These are phyloP conservation scores for Sitophilus oryzae DNA, from an alignment of 1,140 invertebrate species.

Conservation along the genomic window DNA sequence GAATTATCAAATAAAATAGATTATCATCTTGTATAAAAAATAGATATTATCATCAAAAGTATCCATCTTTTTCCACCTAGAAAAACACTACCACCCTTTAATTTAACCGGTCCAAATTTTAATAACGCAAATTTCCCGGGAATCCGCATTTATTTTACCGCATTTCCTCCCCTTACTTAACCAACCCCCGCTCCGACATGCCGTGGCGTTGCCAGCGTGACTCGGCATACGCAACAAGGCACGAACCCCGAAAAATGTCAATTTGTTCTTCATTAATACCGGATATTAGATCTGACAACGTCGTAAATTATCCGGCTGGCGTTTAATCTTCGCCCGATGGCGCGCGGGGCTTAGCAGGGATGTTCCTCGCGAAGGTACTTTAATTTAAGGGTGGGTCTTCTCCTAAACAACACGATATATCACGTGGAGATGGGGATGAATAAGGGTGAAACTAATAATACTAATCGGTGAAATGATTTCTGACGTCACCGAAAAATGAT, in stretches of 20 bases:
- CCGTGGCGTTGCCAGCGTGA: constrained; percentile 25
- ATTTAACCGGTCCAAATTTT: constrained; percentile 11
- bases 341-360: too few species aligned
- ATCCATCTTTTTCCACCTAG: too few species aligned
- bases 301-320: constrained; percentile 12
- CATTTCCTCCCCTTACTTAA: constrained; percentile 6
- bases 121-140: constrained; percentile 8
- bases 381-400: too few species aligned
- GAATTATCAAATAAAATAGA: too few species aligned
- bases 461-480: too few species aligned
- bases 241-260: constrained; percentile 42
- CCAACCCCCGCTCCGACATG: constrained; percentile 1
- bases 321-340: too few species aligned
- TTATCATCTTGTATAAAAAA: too few species aligned
- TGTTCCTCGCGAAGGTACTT: too few species aligned
- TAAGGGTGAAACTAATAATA: background rate
- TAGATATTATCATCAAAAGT: too few species aligned
- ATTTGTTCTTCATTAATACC: constrained; percentile 42
- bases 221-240: constrained; percentile 40
- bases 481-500: too few species aligned
- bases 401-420: background rate
- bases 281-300: constrained; percentile 37
- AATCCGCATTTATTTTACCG: constrained; percentile 17
- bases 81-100: too few species aligned
- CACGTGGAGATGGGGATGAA: background rate